Evolutionary conservation across 2,888 invertebrate genomes (phyloP).

Genomic region (Trachelus stipa): DNA sequence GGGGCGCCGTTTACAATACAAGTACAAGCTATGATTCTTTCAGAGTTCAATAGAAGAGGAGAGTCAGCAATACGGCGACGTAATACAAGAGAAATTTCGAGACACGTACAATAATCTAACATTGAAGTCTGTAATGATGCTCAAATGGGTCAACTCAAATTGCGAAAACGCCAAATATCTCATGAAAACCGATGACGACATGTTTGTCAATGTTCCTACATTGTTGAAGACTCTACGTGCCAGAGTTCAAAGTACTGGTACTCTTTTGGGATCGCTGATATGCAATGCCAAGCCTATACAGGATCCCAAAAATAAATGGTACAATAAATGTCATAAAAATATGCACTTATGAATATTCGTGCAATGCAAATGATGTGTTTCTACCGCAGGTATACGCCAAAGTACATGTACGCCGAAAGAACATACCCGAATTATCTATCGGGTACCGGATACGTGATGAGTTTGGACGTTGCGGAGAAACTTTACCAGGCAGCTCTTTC

Average conservation of each 20-base stretch:
- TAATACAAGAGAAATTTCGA: conserved; percentile 85
- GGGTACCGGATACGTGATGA: conserved; percentile 84
- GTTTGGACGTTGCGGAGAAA: conserved; percentile 74
- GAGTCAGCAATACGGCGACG: conserved; percentile 76
- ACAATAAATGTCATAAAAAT: conserved; percentile 10
- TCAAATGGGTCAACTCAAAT: conserved; percentile 82
- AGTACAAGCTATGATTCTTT: conserved; percentile 45
- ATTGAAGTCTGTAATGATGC: conserved; percentile 84
- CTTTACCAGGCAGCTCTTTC: conserved; percentile 76
- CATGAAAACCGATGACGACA: conserved; percentile 89
- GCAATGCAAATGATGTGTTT: background rate
- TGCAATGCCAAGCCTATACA: conserved; percentile 81
- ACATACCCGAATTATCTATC: conserved; percentile 85
- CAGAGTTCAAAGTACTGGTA: conserved; percentile 59
- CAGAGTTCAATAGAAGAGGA: conserved; percentile 77
- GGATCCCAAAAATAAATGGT: conserved; percentile 83
- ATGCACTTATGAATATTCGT: background rate
- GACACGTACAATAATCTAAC: conserved; percentile 91
- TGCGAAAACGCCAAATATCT: conserved; percentile 76
- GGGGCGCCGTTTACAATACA: background rate
- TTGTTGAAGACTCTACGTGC: conserved; percentile 67
- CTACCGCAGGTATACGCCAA: conserved; percentile 77
- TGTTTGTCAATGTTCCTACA: conserved; percentile 83
- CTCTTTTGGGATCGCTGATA: conserved; percentile 82
- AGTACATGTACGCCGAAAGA: conserved; percentile 79